Evolutionary conservation across 1,140 invertebrate genomes (phyloP).

Genomic region (Cotesia typhae): DNA sequence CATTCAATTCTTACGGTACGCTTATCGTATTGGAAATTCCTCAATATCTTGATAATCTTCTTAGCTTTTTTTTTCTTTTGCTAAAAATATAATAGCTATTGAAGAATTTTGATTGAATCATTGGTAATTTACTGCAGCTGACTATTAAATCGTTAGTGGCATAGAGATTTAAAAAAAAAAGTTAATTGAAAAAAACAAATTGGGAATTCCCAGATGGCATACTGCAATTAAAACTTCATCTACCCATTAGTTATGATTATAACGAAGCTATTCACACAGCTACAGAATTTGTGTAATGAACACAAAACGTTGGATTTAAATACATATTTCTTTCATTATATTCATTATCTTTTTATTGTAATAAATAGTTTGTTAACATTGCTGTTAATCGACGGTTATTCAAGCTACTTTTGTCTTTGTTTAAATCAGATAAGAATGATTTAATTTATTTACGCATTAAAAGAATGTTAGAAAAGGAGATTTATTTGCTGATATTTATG

Average conservation of each 20-base stretch:
- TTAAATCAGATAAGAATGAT: too few relatives aligned
- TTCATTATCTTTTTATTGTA: too few relatives aligned
- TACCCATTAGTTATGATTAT: slow-evolving; percentile 14
- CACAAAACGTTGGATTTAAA: background rate
- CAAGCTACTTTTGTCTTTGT: too few relatives aligned
- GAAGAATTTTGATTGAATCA: too few relatives aligned
- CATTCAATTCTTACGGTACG: background rate
- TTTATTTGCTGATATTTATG: too few relatives aligned
- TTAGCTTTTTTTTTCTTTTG: background rate
- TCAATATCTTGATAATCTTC: background rate
- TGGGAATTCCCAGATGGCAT: slow-evolving; percentile 5
- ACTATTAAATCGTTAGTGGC: slow-evolving; percentile 12
- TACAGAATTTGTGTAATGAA: background rate
- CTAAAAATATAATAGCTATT: too few relatives aligned
- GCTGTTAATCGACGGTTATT: too few relatives aligned
- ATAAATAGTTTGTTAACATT: too few relatives aligned
- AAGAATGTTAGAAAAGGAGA: too few relatives aligned
- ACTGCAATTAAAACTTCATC: slow-evolving; percentile 27
- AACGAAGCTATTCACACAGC: slow-evolving; percentile 1
- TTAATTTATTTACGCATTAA: too few relatives aligned
- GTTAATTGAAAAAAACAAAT: background rate
- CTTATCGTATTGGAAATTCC: slow-evolving; percentile 6
- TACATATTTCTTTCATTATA: background rate
- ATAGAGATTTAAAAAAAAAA: background rate
- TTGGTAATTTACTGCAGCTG: background rate